Evolutionary conservation across 2,113 vertebrate species (phyloP).

Genomic region (Xenopus borealis): DNA sequence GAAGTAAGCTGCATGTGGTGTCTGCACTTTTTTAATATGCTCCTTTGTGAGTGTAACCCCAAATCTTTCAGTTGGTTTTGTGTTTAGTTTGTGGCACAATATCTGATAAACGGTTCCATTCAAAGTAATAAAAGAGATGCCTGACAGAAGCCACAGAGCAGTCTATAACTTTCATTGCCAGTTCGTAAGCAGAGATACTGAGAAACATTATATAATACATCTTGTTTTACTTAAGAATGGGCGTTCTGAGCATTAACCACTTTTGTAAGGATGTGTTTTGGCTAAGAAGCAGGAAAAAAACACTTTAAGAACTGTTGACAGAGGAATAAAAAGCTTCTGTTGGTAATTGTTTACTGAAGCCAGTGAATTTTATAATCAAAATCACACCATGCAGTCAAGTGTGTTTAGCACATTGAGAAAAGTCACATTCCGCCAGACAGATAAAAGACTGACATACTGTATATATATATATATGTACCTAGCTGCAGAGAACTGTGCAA

Average conservation of each 20-base stretch:
- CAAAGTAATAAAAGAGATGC: not conserved
- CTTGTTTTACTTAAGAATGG: conserved; percentile 44
- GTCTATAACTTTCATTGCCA: conserved; percentile 3
- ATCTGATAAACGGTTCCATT: not conserved
- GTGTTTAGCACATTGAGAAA: not conserved
- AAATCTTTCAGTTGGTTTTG: too few relatives aligned
- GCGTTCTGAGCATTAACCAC: conserved; percentile 37
- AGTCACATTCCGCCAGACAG: not conserved
- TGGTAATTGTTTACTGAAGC: conserved; percentile 33
- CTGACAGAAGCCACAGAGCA: not conserved
- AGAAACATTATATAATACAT: conserved; percentile 39
- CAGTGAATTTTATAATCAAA: conserved; percentile 21
- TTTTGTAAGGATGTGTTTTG: conserved; percentile 41
- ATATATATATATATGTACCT: too few relatives aligned
- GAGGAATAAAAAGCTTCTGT: conserved; percentile 34
- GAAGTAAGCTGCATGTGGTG: too few relatives aligned
- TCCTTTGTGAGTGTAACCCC: too few relatives aligned
- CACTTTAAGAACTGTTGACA: conserved; percentile 32
- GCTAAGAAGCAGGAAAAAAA: conserved; percentile 20
- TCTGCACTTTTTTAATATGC: too few relatives aligned
- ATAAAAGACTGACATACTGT: too few relatives aligned
- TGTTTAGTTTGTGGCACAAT: too few relatives aligned
- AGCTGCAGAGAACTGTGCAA: too few relatives aligned
- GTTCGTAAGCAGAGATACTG: conserved; percentile 12
- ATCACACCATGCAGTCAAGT: conserved; percentile 5